Base-by-base conservation (phyloP, 2,113 vertebrate genomes). In the Lucifuga dentata region DNA sequence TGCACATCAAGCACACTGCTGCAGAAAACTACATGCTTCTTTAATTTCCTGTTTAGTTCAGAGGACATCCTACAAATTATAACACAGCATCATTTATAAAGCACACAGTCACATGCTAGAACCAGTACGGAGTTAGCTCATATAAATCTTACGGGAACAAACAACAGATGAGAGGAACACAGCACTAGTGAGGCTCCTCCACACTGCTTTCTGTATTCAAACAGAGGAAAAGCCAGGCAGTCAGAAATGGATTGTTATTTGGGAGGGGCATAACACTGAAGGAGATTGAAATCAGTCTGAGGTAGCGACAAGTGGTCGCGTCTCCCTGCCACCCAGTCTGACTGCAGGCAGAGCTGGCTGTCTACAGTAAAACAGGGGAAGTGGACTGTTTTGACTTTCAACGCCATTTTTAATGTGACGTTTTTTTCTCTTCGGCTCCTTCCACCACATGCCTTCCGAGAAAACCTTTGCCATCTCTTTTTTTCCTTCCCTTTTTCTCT, bases 261-360 rank as follows among this genome's bases (percentile, higher is more conserved):
- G 90, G 90, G 88, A 84, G 88, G 90, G 90, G 88, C 86, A 81
- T 90, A 78, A 88, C 82, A 78, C 51, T 65, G 76, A 41, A 76
- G 58, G 76, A 93, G 91, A 93, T 93, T 89, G 86, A 92, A 93
- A 93, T 93, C 92, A 78, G 90, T 91, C 92, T 90, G 88, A 86
- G 87, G 82, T 83, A 91, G 88, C 92, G 90, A 92, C 92, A 92
- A 88, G 85, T 68, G 88, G 91, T 93, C 90, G 90, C 93, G 92
- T 94, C 92, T 93, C 91, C 86, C 88, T 92, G 90, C 90, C 91
- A 91, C 91, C 89, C 93, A 90, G 92, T 92, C 92, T 92, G 89
- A 88, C 89, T 81, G 79, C 83, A 69, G 76, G 73, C 80, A 21
- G 55, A 24, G 74, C 76, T 61, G 81, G 69, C 88, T 85, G 77